Conservation (phyloP, 2,113 vertebrate genomes). For the Ellobius talpinus region DNA sequence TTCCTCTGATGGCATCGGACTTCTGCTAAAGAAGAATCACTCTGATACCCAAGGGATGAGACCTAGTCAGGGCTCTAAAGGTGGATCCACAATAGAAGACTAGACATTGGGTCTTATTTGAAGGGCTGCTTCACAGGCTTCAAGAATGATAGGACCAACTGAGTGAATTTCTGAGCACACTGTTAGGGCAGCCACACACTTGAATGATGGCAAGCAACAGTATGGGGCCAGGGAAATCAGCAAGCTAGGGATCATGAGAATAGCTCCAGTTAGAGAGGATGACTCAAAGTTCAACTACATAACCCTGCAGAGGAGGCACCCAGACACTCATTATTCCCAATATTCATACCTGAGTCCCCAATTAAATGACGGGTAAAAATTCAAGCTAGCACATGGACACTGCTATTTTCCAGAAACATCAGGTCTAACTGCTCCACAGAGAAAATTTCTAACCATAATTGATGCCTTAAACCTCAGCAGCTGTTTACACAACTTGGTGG, state of each 20-base stretch:
- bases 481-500: neutral
- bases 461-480: constrained; percentile 55
- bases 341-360: neutral
- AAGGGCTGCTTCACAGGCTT: neutral
- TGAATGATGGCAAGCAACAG: neutral
- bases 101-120: neutral
- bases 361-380: neutral
- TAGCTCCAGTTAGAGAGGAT: neutral
- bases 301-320: neutral
- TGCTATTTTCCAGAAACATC: neutral
- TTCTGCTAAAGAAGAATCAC: neutral
- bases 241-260: neutral
- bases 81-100: neutral
- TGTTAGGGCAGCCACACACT: neutral
- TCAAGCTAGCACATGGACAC: neutral
- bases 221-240: neutral
- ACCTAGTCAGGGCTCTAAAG: neutral
- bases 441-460: constrained; percentile 60
- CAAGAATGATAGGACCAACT: neutral
- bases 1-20: neutral
- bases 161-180: neutral
- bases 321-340: neutral
- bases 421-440: neutral
- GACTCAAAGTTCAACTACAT: neutral
- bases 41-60: neutral